Evolutionary conservation across 2,113 vertebrate genomes (phyloP).

Genomic region (Prochilodus magdalenae): DNA sequence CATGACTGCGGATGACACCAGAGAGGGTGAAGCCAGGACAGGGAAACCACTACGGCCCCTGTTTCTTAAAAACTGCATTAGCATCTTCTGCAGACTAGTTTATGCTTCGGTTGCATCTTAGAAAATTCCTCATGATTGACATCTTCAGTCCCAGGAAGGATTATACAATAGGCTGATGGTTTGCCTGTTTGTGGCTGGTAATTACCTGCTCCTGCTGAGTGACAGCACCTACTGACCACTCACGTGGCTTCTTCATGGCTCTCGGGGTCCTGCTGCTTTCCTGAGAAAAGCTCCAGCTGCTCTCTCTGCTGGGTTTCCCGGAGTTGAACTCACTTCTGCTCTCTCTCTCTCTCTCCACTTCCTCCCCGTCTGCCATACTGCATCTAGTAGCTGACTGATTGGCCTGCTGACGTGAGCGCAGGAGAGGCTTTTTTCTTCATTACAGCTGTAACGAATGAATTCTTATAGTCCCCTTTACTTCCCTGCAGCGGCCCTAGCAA

Average conservation of each 20-base stretch:
- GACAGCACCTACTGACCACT: slow-evolving; percentile 39
- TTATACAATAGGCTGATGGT: neutral
- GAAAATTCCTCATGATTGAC: neutral
- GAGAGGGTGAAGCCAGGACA: neutral
- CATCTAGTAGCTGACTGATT: slow-evolving; percentile 30
- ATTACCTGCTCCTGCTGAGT: slow-evolving; percentile 36
- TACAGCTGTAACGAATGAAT: slow-evolving; percentile 6
- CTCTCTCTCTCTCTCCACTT: slow-evolving; percentile 9
- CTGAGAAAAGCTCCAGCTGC: neutral
- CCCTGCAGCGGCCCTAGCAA: neutral
- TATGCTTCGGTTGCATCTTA: neutral
- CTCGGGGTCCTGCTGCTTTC: neutral
- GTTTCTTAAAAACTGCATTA: neutral
- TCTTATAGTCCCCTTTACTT: neutral
- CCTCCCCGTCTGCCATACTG: neutral
- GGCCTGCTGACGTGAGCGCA: slow-evolving; percentile 9
- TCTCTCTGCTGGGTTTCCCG: neutral
- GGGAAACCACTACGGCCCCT: neutral
- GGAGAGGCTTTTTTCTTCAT: neutral
- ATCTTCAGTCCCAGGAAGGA: slow-evolving; percentile 8
- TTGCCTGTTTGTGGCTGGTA: slow-evolving; percentile 1
- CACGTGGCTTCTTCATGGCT: slow-evolving; percentile 14
- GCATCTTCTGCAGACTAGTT: neutral
- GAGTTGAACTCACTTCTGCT: neutral
- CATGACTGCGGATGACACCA: neutral